Conservation (phyloP, 2,113 vertebrate genomes). For the Sitta europaea region DNA sequence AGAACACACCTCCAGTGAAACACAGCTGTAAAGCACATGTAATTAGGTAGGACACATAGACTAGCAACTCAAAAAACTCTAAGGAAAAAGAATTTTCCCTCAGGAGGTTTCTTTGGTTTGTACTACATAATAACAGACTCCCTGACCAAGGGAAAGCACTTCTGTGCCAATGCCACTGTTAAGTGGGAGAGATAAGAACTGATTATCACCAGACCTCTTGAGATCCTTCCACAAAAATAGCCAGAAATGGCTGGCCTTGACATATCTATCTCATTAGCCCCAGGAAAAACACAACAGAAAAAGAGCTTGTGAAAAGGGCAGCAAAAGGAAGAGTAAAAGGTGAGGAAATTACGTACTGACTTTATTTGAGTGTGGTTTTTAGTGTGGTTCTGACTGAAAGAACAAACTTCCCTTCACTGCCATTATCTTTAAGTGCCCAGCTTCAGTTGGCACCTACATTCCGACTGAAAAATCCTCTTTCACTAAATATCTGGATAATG, state of each 20-base stretch:
- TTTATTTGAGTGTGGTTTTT: background rate
- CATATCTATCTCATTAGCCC: background rate
- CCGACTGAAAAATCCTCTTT: background rate
- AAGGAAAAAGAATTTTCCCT: background rate
- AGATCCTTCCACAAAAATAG: background rate
- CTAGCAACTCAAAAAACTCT: background rate
- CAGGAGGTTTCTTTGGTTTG: background rate
- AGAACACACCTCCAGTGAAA: background rate
- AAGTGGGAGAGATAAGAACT: background rate
- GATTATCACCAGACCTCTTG: background rate
- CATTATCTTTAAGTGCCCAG: background rate
- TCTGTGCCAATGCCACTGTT: background rate
- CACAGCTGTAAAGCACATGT: background rate
- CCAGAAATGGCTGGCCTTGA: background rate
- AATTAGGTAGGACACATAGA: background rate
- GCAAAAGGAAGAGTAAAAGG: background rate
- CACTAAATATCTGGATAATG: background rate
- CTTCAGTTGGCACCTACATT: background rate
- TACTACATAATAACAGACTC: background rate
- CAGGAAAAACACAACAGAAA: background rate
- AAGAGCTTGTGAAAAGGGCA: background rate
- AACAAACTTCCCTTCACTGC: background rate
- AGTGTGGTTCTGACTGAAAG: background rate
- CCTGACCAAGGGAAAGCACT: background rate
- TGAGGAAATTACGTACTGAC: background rate